phyloP scores from a whole-genome alignment of 1,140 invertebrate genomes.

The Ostrea edulis region DNA sequence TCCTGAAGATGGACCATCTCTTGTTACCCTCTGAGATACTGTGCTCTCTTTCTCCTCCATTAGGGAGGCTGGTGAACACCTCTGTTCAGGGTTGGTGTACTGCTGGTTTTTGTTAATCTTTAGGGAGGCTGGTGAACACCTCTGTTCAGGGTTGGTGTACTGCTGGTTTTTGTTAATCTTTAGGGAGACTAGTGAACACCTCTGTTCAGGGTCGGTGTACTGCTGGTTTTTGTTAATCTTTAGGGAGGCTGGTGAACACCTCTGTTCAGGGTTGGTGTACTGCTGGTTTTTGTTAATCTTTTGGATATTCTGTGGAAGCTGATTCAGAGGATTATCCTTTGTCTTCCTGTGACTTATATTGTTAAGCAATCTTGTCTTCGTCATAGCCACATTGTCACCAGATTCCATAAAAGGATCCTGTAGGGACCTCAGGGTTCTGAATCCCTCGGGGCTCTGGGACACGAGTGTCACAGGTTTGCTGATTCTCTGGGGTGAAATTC shows the following conservation, averaged over 20 bases:
- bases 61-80: not conserved
- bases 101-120: no score
- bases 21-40: not conserved
- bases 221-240: not conserved
- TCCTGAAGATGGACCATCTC: not conserved
- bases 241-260: not conserved
- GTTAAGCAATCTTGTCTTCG: not conserved
- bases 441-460: not conserved
- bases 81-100: not conserved
- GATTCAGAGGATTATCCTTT: not conserved
- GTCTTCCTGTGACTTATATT: not conserved
- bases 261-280: no score
- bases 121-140: no score
- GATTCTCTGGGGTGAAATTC: not conserved
- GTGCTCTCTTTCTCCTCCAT: not conserved
- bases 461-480: not conserved
- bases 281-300: not conserved
- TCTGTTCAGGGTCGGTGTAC: no score
- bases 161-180: no score
- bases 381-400: not conserved
- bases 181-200: no score
- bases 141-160: no score
- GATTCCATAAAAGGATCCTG: slow-evolving; percentile 12
- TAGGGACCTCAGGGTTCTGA: not conserved
- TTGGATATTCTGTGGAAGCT: not conserved